Conservation (phyloP, 2,797 vertebrate genomes). For the Ctenosaura bakeri region DNA sequence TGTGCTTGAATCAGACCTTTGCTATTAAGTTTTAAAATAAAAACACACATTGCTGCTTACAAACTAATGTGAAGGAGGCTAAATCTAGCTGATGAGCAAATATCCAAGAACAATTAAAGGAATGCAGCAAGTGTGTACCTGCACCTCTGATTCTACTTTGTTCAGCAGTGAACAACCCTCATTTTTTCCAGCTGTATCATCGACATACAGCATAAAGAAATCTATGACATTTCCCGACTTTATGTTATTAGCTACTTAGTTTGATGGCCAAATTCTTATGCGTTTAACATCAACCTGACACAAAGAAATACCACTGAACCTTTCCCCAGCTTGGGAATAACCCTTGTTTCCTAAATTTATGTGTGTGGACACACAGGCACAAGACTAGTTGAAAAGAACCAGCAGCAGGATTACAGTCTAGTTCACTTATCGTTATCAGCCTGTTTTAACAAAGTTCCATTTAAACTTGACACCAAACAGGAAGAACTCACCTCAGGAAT, state of each 20-base stretch:
- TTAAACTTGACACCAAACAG: background rate
- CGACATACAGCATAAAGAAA: background rate
- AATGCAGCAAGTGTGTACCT: background rate
- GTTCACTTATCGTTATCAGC: background rate
- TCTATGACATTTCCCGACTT: background rate
- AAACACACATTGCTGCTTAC: background rate
- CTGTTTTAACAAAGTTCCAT: background rate
- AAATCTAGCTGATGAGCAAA: constrained; percentile 5
- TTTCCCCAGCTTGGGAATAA: background rate
- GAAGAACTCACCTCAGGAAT: background rate
- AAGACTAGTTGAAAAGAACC: background rate
- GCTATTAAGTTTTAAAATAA: constrained; percentile 26
- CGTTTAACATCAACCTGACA: constrained; percentile 1
- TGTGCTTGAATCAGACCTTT: background rate
- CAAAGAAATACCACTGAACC: background rate
- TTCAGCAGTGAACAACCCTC: background rate
- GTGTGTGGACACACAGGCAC: background rate
- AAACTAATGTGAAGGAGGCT: background rate
- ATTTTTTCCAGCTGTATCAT: background rate
- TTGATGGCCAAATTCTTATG: background rate
- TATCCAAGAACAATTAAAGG: background rate
- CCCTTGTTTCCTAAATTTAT: background rate
- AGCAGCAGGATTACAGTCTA: background rate
- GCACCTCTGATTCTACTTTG: background rate
- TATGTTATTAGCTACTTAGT: background rate